A percentile compares a stretch with the other conserved stretches of the same genome.
Evolutionary conservation across 2,113 vertebrate species (phyloP).

Genomic region (Catharus minimus): DNA sequence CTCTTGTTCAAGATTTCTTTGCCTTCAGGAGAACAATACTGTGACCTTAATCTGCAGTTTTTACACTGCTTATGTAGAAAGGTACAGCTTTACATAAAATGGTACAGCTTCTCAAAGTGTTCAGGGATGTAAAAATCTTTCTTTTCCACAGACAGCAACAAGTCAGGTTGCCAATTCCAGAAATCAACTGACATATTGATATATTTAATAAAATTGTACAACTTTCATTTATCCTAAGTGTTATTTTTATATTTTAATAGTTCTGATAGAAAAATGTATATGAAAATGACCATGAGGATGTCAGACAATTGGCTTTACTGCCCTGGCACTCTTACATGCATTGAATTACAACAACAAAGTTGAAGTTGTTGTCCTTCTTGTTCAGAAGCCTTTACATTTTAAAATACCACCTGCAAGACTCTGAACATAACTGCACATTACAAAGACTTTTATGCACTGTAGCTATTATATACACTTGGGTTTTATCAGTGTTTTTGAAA

Average conservation of each 20-base stretch:
- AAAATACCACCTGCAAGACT: background rate
- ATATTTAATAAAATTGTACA: background rate
- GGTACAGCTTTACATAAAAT: background rate
- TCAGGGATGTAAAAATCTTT: background rate
- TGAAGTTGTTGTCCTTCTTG: background rate
- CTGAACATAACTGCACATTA: background rate
- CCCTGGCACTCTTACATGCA: background rate
- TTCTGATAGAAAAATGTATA: background rate
- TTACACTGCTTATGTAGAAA: background rate
- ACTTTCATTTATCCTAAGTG: background rate
- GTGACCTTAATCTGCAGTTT: background rate
- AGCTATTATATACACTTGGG: accelerated
- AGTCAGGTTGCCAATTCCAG: background rate
- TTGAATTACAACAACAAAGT: background rate
- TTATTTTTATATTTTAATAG: background rate
- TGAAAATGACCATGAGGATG: background rate
- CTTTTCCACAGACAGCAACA: background rate
- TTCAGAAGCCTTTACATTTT: background rate
- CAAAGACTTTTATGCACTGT: background rate
- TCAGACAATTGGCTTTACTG: background rate
- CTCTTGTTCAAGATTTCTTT: background rate
- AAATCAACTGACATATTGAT: accelerated
- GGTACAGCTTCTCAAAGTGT: background rate
- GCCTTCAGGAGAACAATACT: background rate
- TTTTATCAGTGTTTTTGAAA: background rate